Evolutionary conservation across 2,797 vertebrate genomes (phyloP).

Genomic region (Epinephelus malabaricus): DNA sequence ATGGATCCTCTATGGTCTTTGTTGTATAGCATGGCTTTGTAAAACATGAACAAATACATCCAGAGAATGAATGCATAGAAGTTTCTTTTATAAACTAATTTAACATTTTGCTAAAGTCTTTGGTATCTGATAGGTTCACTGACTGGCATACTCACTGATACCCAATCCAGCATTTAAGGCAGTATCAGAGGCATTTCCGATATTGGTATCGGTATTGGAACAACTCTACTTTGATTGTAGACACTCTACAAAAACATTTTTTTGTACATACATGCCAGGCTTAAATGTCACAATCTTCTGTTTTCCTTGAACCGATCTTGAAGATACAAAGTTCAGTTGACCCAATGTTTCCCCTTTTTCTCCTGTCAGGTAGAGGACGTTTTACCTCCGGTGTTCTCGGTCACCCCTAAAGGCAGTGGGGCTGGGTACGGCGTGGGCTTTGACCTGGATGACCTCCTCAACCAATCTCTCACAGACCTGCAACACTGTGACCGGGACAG

Average conservation of each 20-base stretch:
- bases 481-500: constrained; percentile 90
- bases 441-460: constrained; percentile 94
- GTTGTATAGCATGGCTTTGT: too few species aligned
- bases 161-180: too few species aligned
- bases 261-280: neutral
- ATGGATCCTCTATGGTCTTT: too few species aligned
- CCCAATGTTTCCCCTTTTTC: constrained; percentile 20
- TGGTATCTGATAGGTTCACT: too few species aligned
- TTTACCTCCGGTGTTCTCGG: constrained; percentile 93
- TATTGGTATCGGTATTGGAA: too few species aligned
- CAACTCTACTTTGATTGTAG: too few species aligned
- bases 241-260: neutral
- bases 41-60: too few species aligned
- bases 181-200: too few species aligned
- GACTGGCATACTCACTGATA: too few species aligned
- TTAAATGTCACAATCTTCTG: constrained; percentile 39
- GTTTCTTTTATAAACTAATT: too few species aligned
- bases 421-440: constrained; percentile 96
- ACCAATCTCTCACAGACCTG: constrained; percentile 93
- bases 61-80: too few species aligned
- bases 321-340: constrained; percentile 33
- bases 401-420: constrained; percentile 96
- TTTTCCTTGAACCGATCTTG: constrained; percentile 20
- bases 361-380: constrained; percentile 91
- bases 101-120: too few species aligned